Evolutionary conservation across 92 coral and sea anemone species (phyloP).

Genomic region (Zoanthus sociatus): DNA sequence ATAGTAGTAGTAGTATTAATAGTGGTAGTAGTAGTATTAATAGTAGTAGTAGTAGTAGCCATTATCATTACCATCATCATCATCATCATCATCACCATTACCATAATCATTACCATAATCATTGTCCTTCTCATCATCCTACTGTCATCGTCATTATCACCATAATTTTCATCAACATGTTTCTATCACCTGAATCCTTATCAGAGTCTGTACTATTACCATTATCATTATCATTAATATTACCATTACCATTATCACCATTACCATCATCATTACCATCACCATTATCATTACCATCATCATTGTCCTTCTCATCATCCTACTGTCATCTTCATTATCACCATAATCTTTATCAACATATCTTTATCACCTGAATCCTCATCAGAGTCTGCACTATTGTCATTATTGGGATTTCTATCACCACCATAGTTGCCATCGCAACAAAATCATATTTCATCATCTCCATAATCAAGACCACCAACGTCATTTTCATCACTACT

Average conservation of each 20-base stretch:
- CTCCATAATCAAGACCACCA: too few species aligned
- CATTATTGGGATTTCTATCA: not conserved
- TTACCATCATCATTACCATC: not conserved
- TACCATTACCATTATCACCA: too few species aligned
- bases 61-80: not conserved
- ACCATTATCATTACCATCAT: not conserved
- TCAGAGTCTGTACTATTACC: not conserved
- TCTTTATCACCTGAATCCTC: not conserved
- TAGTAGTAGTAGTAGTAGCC: too few species aligned
- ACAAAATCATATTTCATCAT: not conserved
- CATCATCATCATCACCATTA: not conserved
- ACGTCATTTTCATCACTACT: too few species aligned
- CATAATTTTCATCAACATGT: not conserved
- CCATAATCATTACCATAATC: not conserved
- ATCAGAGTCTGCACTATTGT: not conserved
- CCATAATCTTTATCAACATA: not conserved
- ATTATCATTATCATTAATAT: not conserved
- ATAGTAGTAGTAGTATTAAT: too few species aligned
- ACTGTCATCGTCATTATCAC: not conserved
- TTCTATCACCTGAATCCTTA: too few species aligned
- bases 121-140: not conserved
- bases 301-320: not conserved
- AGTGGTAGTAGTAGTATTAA: too few species aligned
- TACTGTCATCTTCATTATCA: not conserved
- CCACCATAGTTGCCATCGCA: not conserved